Percentiles rank a stretch among this genome's conserved stretches.
phyloP scores from a whole-genome alignment of 2,888 invertebrate species.

The Tenthredo livida region DNA sequence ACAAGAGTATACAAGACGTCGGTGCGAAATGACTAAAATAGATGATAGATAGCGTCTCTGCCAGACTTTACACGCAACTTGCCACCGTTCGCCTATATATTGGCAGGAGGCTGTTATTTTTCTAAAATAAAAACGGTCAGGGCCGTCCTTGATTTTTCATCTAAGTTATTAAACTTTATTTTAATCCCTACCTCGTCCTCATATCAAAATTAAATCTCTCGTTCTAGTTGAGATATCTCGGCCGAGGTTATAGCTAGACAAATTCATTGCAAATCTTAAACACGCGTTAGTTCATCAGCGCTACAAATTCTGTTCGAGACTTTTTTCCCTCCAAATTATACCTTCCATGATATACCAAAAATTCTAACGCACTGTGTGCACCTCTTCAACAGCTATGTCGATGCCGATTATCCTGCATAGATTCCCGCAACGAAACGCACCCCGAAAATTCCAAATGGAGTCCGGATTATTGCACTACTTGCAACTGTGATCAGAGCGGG shows the following conservation, averaged over 20 bases:
- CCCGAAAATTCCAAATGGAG: conserved; percentile 72
- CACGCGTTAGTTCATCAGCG: background rate
- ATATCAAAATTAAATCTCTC: background rate
- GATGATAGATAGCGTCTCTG: background rate
- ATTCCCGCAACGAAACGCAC: conserved; percentile 70
- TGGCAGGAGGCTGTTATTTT: background rate
- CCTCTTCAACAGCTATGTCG: conserved; percentile 68
- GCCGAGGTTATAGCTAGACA: background rate
- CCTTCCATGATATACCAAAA: background rate
- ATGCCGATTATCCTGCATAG: conserved; percentile 71
- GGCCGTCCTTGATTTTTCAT: background rate
- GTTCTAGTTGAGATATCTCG: background rate
- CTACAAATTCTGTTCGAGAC: background rate
- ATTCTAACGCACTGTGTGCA: background rate
- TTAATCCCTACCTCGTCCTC: background rate
- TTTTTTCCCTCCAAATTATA: background rate
- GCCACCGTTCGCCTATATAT: background rate
- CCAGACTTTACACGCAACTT: conserved; percentile 12
- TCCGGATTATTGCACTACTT: conserved; percentile 70
- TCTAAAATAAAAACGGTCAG: background rate
- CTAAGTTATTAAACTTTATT: background rate
- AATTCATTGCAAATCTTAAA: background rate
- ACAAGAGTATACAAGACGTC: conserved; percentile 3
- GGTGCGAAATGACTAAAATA: conserved; percentile 14
- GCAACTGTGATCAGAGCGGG: conserved; percentile 71